Evolutionary conservation across 2,113 vertebrate species (phyloP).

Genomic region (Eretmochelys imbricata): DNA sequence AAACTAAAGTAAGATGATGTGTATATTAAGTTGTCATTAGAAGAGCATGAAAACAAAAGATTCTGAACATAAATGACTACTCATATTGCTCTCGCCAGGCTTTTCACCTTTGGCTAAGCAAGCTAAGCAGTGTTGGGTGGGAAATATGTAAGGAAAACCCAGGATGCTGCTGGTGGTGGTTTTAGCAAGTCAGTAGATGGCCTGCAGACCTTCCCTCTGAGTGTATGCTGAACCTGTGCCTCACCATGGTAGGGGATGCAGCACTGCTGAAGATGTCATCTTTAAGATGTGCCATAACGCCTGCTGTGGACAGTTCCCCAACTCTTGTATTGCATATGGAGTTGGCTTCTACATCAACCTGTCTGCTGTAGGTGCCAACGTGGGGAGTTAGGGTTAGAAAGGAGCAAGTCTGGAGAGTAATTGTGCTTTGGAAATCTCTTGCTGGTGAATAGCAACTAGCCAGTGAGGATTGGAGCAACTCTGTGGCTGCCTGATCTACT

Average conservation of each 20-base stretch:
- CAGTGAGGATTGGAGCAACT: not conserved
- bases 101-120: slow-evolving; percentile 51
- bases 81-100: slow-evolving; percentile 55
- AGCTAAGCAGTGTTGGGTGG: slow-evolving; percentile 22
- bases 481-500: not conserved
- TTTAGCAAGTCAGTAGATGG: slow-evolving; percentile 10
- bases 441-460: not conserved
- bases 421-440: not conserved
- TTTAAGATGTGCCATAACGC: fast-evolving
- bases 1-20: slow-evolving; percentile 70
- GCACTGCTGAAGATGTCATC: fast-evolving
- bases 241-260: not conserved
- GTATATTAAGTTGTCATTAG: slow-evolving; percentile 76
- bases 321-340: not conserved
- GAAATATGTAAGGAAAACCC: slow-evolving; percentile 52
- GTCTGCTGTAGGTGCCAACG: not conserved
- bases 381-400: not conserved
- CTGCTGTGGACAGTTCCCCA: not conserved
- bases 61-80: slow-evolving; percentile 73
- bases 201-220: not conserved
- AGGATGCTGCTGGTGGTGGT: not conserved
- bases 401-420: not conserved
- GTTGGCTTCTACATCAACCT: not conserved
- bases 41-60: slow-evolving; percentile 78
- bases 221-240: fast-evolving